A percentile compares a stretch with the other conserved stretches of the same genome.
Conservation (phyloP, 1,140 invertebrate genomes). For the Achatina immaculata region DNA sequence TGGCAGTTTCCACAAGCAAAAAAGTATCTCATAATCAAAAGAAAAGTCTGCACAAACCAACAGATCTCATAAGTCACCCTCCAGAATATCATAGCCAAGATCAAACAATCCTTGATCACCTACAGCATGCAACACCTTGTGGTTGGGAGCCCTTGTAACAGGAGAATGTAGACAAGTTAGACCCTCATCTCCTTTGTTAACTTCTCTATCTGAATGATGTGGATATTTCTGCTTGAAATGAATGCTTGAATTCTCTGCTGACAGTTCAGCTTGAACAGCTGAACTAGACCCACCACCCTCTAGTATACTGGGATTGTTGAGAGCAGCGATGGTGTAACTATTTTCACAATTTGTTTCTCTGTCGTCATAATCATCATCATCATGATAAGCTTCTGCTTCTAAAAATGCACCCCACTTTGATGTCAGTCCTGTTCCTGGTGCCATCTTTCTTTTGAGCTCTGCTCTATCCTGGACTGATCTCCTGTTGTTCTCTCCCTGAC, state of each 20-base stretch:
- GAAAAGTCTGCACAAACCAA: too few relatives aligned
- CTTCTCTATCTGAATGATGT: too few relatives aligned
- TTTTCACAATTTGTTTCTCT: not conserved
- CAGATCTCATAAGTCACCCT: too few relatives aligned
- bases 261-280: too few relatives aligned
- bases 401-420: conserved; percentile 3
- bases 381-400: not conserved
- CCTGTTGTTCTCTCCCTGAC: not conserved
- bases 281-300: not conserved
- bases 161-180: too few relatives aligned
- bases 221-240: too few relatives aligned
- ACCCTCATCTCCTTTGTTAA: too few relatives aligned
- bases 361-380: not conserved
- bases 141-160: too few relatives aligned
- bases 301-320: not conserved
- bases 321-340: not conserved
- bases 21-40: too few relatives aligned
- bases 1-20: too few relatives aligned
- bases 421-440: not conserved
- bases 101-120: not conserved
- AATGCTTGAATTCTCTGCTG: too few relatives aligned
- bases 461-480: not conserved
- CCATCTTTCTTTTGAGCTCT: not conserved
- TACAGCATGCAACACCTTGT: too few relatives aligned
- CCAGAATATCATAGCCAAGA: not conserved